A percentile compares a stretch with the other conserved stretches of the same genome.
Evolutionary conservation across 2,113 vertebrate species (phyloP).

Genomic region (Podiceps cristatus): DNA sequence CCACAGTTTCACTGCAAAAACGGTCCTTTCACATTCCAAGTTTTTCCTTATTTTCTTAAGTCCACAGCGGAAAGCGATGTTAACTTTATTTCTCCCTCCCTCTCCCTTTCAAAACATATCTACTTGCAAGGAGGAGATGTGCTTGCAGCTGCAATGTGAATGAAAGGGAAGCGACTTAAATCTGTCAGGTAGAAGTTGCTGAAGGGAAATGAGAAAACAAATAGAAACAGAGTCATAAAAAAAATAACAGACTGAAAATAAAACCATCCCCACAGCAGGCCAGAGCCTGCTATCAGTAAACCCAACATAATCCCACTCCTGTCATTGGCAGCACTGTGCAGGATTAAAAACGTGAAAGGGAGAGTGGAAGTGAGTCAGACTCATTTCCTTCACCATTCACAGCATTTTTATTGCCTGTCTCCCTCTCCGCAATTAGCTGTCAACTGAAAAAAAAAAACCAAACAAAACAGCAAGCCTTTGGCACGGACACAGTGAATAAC

Average conservation of each 20-base stretch:
- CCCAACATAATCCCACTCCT: slow-evolving; percentile 31
- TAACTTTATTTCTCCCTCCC: background rate
- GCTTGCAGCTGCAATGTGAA: background rate
- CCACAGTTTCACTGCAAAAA: background rate
- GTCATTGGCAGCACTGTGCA: background rate
- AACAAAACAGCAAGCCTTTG: background rate
- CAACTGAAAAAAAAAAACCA: background rate
- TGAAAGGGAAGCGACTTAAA: background rate
- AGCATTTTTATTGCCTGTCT: slow-evolving; percentile 45
- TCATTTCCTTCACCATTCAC: slow-evolving; percentile 50
- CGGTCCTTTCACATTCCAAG: background rate
- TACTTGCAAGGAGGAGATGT: slow-evolving; percentile 36
- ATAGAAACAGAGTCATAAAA: background rate
- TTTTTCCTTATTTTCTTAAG: background rate
- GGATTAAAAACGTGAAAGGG: slow-evolving; percentile 55
- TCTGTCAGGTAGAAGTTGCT: background rate
- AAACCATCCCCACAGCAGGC: slow-evolving; percentile 1
- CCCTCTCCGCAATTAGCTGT: slow-evolving; percentile 7
- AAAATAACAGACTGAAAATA: background rate
- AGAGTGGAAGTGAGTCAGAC: slow-evolving; percentile 60
- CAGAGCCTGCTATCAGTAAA: slow-evolving; percentile 31
- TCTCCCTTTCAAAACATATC: slow-evolving; percentile 10
- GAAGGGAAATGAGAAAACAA: slow-evolving; percentile 21
- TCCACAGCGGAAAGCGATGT: background rate
- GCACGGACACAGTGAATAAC: background rate